Evolutionary conservation across 2,797 vertebrate genomes (phyloP), one percentile per base, ranked within the genome.

Genomic region (Avahi laniger): DNA sequence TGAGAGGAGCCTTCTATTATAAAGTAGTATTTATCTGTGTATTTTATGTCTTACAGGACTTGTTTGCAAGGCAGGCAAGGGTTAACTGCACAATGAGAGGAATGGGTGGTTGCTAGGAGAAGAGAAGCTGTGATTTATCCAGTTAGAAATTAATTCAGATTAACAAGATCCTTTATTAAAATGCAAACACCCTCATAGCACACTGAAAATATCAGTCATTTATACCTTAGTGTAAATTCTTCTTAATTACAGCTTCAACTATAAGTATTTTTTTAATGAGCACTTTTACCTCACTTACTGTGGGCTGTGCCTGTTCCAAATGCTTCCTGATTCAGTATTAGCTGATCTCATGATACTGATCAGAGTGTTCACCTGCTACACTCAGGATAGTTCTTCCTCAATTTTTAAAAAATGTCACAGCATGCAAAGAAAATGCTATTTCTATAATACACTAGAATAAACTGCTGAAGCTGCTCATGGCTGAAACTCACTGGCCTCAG

Each of bases 81-180:
- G 70, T 30, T 95, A 50, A 54, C 12, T 13, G 5, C 20, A 78
- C 20, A 43, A 38, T 33, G 30, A 59, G 43, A 30, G n/a, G 20
- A 72, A 92, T 28, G 35, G 70, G 33, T 33, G 5, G 14, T 79
- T 96, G 26, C 61, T 75, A 75, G 48, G 33, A 83, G 52, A 75
- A 91, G 82, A 94, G 59, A 94, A 89, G 9, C 15, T 46, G 38
- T 15, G 61, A 88, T 94, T 91, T 86, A 85, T 80, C 35, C 67
- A 76, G 57, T 89, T 86, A 93, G 61, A 95, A 88, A 91, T 75
- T 48, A 93, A 70, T 86, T 94, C 38, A 52, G n/a, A 73, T 82
- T 35, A 95, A 54, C 65, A 87, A 76, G 65, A 73, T 75, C 17
- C 35, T 89, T 59, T 75, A 75, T 81, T 87, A 83, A 76, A 76